Conservation (phyloP, 2,113 vertebrate genomes). For the Sander vitreus region DNA sequence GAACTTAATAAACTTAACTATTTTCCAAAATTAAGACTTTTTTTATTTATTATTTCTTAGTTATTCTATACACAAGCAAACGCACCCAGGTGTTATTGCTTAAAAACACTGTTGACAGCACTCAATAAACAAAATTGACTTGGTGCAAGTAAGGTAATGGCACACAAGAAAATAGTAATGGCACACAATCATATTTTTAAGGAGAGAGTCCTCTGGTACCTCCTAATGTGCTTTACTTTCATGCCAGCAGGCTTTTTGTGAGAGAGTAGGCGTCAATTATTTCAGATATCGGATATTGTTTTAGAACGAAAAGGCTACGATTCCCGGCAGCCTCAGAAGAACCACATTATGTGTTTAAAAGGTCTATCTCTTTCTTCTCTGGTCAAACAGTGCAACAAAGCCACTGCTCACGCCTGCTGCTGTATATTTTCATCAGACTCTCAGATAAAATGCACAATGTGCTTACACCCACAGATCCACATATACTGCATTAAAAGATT, state of each 20-base stretch:
- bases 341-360: conserved; percentile 56
- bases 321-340: conserved; percentile 56
- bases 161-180: conserved; percentile 23
- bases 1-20: conserved; percentile 4
- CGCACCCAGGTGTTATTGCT: neutral
- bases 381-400: conserved; percentile 50
- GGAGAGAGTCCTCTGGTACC: conserved; percentile 10
- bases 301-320: conserved; percentile 58
- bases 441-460: conserved; percentile 37
- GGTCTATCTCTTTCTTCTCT: conserved; percentile 54
- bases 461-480: conserved; percentile 43
- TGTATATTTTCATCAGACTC: conserved; percentile 30
- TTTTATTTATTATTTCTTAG: neutral
- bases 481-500: conserved; percentile 30
- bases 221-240: conserved; percentile 56
- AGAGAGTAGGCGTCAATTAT: conserved; percentile 63
- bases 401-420: conserved; percentile 34
- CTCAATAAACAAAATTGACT: conserved; percentile 44
- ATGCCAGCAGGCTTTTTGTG: conserved; percentile 56
- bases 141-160: conserved; percentile 27
- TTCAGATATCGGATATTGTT: conserved; percentile 68
- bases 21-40: conserved; percentile 17
- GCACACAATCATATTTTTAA: conserved; percentile 25
- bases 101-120: conserved; percentile 26
- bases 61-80: conserved; percentile 12